Conservation (phyloP, 1,140 invertebrate genomes). For the Batillaria attramentaria region DNA sequence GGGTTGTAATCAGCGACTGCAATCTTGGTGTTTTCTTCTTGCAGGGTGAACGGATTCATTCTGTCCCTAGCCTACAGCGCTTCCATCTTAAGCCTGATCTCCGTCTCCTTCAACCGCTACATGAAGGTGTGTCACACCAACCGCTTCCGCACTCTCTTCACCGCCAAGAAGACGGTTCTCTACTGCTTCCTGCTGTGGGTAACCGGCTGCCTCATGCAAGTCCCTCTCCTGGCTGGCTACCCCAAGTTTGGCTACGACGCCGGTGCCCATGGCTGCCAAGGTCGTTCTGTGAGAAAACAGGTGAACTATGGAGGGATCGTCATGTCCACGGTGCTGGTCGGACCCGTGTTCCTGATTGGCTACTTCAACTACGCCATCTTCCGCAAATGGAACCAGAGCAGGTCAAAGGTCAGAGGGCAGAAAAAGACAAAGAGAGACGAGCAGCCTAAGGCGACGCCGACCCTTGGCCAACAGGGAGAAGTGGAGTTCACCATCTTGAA, state of each 20-base stretch:
- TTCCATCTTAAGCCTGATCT: not conserved
- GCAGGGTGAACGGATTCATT: constrained; percentile 6
- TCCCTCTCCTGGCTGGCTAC: not conserved
- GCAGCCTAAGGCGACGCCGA: not conserved
- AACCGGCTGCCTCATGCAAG: not conserved
- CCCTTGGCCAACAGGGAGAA: not conserved
- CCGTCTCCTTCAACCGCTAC: constrained; percentile 21
- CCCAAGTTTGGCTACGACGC: constrained; percentile 19
- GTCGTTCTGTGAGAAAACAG: not conserved
- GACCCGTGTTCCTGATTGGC: not conserved
- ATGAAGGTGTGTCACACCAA: not conserved
- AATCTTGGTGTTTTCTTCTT: not conserved
- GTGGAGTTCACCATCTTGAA: not conserved
- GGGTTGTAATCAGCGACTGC: too few species aligned
- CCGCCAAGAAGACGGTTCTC: not conserved
- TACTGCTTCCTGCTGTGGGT: not conserved
- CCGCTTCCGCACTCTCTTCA: not conserved
- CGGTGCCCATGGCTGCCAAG: constrained; percentile 7
- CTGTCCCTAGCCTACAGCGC: constrained; percentile 5
- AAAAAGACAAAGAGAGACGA: not conserved
- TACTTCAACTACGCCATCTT: constrained; percentile 20
- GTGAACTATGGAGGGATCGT: not conserved
- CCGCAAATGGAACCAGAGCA: not conserved
- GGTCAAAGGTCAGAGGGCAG: not conserved
- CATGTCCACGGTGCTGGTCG: not conserved